phyloP scores from a whole-genome alignment of 2,113 vertebrate species.

The Hiodon tergisus region DNA sequence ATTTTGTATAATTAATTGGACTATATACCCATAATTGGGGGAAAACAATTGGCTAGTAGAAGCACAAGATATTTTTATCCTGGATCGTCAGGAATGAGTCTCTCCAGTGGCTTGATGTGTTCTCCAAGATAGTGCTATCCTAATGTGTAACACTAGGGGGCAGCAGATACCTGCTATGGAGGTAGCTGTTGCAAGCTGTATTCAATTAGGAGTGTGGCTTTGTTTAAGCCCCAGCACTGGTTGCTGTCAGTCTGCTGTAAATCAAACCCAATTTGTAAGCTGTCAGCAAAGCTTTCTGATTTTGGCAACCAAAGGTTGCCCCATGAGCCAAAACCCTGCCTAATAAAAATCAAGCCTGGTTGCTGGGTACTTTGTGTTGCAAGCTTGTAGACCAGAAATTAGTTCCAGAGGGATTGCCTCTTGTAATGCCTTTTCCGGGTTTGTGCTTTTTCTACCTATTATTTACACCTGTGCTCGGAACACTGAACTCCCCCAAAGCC shows the following conservation, averaged over 20 bases:
- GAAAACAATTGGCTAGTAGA: too few species aligned
- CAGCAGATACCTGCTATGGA: conserved; percentile 15
- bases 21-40: too few species aligned
- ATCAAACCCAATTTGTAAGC: conserved; percentile 33
- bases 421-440: not conserved
- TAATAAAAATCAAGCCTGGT: conserved; percentile 24
- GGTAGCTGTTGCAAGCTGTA: conserved; percentile 8
- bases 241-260: conserved; percentile 27
- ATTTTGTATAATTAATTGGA: too few species aligned
- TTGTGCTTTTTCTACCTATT: conserved; percentile 6
- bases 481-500: conserved; percentile 2
- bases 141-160: conserved; percentile 21
- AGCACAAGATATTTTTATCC: too few species aligned
- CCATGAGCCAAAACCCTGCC: conserved; percentile 26
- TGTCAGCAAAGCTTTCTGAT: conserved; percentile 27
- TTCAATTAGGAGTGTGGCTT: conserved; percentile 32
- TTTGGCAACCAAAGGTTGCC: conserved; percentile 23
- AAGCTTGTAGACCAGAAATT: conserved; percentile 21
- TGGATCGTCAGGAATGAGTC: too few species aligned
- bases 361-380: conserved; percentile 12
- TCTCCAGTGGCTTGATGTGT: not conserved
- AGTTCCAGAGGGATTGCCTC: conserved; percentile 22
- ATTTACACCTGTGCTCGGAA: conserved; percentile 3
- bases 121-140: not conserved
- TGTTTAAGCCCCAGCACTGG: conserved; percentile 18